Base-by-base conservation (phyloP, 2,113 vertebrate genomes). In the Centropus bengalensis region DNA sequence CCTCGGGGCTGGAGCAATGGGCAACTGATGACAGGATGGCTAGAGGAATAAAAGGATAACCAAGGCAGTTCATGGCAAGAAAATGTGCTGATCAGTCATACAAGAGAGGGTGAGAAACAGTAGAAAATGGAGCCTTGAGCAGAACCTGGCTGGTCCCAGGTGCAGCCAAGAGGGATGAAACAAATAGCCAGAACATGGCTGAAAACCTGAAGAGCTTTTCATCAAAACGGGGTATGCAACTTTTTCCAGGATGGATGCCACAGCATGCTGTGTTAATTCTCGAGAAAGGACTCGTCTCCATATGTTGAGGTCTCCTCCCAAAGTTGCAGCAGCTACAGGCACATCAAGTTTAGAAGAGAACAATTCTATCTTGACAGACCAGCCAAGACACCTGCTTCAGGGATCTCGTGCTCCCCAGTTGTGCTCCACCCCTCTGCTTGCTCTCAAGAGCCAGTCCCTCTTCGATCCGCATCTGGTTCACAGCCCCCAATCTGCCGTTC, bases 311-410 rank as follows among this genome's bases (percentile, higher is more conserved):
- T 42, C 40, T 91, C 82, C 71, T 91, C 68, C 68, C 64, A 54
- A 47, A 90, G 44, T 80, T 86, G 75, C 2, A 7, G 91, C 73
- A 78, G 69, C 27, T 77, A 69, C 26, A 52, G 55, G 26, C 60
- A 82, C 24, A 52, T 30, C 62, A 75, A 78, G 51, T 21, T 36
- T 36, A 76, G 71, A 74, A 82, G 45, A 91, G 40, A 94, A 67
- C 63, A 93, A 69, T 51, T 79, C 19, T 1, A 1, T 59, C 64
- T 54, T 88, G 33, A 86, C 38, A 45, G 60, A 90, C 19, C 77
- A 51, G 95, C 94, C 94, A 93, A 88, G 76, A 68, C 93, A 95
- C 86, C 90, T 93, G 92, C 90, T 81, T 86, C 5, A 6, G 90
- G 79, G 95, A 92, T 54, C 82, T 92, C 62, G 62, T 40, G 44